A percentile compares a stretch with the other conserved stretches of the same genome.
phyloP scores from a whole-genome alignment of 1,140 invertebrate genomes.

The Drosophila santomea region DNA sequence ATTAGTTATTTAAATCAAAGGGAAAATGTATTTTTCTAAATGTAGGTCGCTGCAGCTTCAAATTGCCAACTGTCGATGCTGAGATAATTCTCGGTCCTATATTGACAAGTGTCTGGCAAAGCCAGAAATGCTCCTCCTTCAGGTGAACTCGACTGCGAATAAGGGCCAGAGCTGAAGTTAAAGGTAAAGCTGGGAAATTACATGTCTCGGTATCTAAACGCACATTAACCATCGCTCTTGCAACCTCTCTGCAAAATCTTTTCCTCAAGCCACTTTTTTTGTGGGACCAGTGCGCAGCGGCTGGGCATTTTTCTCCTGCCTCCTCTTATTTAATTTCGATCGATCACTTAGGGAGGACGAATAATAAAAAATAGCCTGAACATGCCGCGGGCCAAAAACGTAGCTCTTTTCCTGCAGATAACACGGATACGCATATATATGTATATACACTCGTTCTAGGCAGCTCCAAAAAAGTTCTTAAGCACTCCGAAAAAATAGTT shows the following conservation, averaged over 20 bases:
- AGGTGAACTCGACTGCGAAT: not conserved
- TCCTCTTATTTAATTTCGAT: constrained; percentile 82
- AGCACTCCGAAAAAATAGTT: constrained; percentile 2
- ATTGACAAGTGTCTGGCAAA: constrained; percentile 3
- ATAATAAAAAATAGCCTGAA: constrained; percentile 77
- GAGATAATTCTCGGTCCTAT: not conserved
- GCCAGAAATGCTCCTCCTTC: constrained; percentile 12
- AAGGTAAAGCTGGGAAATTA: constrained; percentile 74
- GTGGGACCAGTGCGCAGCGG: constrained; percentile 20
- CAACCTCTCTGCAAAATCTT: constrained; percentile 3
- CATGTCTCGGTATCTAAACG: constrained; percentile 80
- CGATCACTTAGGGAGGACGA: constrained; percentile 79
- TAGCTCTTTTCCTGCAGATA: constrained; percentile 48
- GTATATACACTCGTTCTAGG: not conserved
- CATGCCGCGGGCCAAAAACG: constrained; percentile 57
- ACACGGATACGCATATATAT: constrained; percentile 21
- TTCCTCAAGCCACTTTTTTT: constrained; percentile 28
- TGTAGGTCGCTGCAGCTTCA: not conserved
- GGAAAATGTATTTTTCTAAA: not conserved
- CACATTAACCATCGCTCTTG: constrained; percentile 79
- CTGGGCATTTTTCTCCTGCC: constrained; percentile 59
- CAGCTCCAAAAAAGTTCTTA: constrained; percentile 31
- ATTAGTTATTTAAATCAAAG: no score
- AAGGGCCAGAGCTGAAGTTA: constrained; percentile 2
- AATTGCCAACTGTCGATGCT: not conserved